phyloP scores from a whole-genome alignment of 2,888 invertebrate species.

The Leptogaster cylindrica region DNA sequence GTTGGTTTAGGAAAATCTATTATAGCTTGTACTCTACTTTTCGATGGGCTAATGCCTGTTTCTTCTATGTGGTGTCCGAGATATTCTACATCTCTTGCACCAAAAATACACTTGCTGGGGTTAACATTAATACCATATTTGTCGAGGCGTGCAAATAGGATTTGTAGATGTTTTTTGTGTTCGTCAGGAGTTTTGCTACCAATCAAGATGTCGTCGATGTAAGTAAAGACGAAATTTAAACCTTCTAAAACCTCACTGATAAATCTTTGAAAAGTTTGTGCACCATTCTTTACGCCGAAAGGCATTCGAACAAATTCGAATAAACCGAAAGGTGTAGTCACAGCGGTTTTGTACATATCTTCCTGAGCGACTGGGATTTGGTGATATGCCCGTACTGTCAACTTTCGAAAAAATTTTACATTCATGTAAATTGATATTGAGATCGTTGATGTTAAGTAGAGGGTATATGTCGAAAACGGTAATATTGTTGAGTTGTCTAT shows the following conservation, averaged over 20 bases:
- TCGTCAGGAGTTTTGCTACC: neutral
- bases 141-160: neutral
- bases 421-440: too few species aligned
- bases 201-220: conserved; percentile 6
- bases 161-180: neutral
- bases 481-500: too few species aligned
- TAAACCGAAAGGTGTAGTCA: too few species aligned
- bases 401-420: too few species aligned
- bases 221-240: too few species aligned
- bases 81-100: neutral
- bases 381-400: too few species aligned
- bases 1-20: neutral
- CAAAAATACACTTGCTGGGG: neutral
- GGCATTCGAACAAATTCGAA: too few species aligned
- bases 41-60: neutral
- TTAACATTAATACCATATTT: neutral
- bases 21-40: neutral
- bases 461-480: neutral
- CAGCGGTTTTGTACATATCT: too few species aligned
- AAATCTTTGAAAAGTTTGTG: too few species aligned
- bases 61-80: neutral
- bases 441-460: neutral
- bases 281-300: too few species aligned
- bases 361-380: too few species aligned
- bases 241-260: too few species aligned